Evolutionary conservation across 2,888 invertebrate genomes (phyloP), one percentile per base, ranked within the genome.

Genomic region (Patella ulyssiponensis): DNA sequence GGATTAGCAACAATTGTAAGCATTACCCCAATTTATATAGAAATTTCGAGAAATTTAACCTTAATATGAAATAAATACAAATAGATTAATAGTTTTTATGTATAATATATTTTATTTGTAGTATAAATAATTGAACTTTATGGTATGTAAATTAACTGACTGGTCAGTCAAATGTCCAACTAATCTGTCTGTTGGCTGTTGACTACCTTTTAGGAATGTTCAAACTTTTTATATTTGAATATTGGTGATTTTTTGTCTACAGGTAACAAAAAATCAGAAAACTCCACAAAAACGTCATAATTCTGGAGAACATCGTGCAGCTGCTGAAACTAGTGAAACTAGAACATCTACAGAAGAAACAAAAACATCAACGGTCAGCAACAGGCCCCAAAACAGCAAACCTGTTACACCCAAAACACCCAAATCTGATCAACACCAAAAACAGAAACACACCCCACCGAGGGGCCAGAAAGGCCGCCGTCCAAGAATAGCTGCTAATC

Each of bases 401-500:
- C 17, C 58, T 14, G 75, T 51, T 20, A 44, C 58, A 44, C 14
- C 69, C 2, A 76, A 64, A 64, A 56, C 75, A 52, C 76, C 20
- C 15, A 76, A 73, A 73, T 27, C 73, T 3, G 76, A 76, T 64
- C 20, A 64, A 20, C 53, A 69, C 53, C 54, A 73, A 51, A 73
- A 64, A 11, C 54, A 71, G 1, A 73, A 44, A 27, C 53, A 64
- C 17, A 20, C 69, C 9, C 58, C 73, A 14, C 27, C 53, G 1
- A 74, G 76, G 44, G 64, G 64, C 3, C 77, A 69, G 23, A 69
- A 76, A 20, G 82, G 82, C 72, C 74, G 83, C 44, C 80, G 82
- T 12, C 72, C 84, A n/a, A 76, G 84, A 69, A 80, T 84, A 51
- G 84, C 82, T 54, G 84, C 84, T n/a, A 84, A 84, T 33, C 76